Base-by-base conservation (phyloP, 2,113 vertebrate species). In the Bufo gargarizans region DNA sequence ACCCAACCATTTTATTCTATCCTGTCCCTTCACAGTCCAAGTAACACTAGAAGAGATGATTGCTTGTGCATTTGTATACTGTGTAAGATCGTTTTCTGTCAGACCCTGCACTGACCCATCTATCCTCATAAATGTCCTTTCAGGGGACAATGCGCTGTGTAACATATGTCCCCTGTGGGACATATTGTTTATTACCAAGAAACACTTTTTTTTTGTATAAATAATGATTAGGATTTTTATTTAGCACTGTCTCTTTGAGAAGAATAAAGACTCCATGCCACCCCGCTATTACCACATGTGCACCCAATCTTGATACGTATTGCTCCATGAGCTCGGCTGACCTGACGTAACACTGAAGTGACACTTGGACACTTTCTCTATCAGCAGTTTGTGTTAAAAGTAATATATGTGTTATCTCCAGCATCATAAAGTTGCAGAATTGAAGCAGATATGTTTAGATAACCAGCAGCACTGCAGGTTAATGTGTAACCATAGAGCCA, bases 381-480 rank as follows among this genome's bases (percentile, higher is more conserved):
- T 61, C 56, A 47, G 43, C 58, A 49, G 80, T 59, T 63, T 65
- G 22, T 63, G 59, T 82, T 10, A 63, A 63, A 33, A 20, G 61
- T 20, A 83, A 69, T 53, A 67, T 3, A 20, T 2, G 16, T 20
- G 11, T 87, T 80, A 71, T 79, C 86, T 56, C n/a, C 50, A 59
- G 49, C 61, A 87, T 87, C 86, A 56, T 87, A 80, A 81, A 87
- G 13, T 55, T 86, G 45, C 74, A 49, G 22, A 22, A 86, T 63
- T 55, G 55, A 22, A 8, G 12, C 7, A 79, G 47, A 81, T 71
- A n/a, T 11, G n/a, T 71, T 69, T 71, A 81, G 77, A 80, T 87
- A 71, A 80, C 9, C 86, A 19, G 19, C 50, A 9, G 47, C 53
- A n/a, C 10, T 4, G 33, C 22, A n/a, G 20, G 86, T 87, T 80